A percentile compares a stretch with the other conserved stretches of the same genome.
These are phyloP conservation scores for Tetragonula clypearis DNA, from an alignment of 1,140 invertebrate genomes.

Conservation along the genomic window DNA sequence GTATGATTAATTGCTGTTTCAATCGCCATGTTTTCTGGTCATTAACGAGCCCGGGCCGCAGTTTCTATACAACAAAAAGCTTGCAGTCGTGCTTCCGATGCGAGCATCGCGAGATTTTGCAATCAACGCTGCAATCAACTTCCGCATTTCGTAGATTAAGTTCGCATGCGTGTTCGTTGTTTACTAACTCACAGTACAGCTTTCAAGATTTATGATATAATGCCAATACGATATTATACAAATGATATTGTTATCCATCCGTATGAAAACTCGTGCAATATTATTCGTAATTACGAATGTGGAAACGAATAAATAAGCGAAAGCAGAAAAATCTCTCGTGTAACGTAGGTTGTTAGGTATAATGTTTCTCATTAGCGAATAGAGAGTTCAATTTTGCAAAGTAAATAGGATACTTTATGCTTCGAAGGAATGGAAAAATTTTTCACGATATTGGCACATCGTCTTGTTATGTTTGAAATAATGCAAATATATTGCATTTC, in stretches of 20 bases:
- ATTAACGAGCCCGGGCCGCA: background rate
- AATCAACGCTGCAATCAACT: slow-evolving; percentile 42
- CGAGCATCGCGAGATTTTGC: slow-evolving; percentile 1
- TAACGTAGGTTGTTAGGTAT: background rate
- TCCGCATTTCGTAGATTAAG: slow-evolving; percentile 26
- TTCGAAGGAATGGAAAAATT: too few relatives aligned
- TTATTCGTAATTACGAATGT: too few relatives aligned
- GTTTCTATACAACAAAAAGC: background rate
- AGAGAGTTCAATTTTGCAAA: background rate
- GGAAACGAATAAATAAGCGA: background rate
- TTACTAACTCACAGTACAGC: background rate
- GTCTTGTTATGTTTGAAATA: too few relatives aligned
- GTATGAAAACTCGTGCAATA: background rate
- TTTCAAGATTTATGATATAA: background rate
- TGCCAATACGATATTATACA: background rate
- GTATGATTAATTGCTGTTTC: background rate
- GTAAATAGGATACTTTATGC: background rate
- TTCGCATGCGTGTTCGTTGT: slow-evolving; percentile 47
- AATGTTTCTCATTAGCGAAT: background rate
- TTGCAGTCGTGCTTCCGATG: background rate
- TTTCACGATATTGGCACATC: too few relatives aligned
- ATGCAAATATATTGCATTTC: background rate
- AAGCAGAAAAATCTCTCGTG: slow-evolving; percentile 15
- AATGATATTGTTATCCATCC: background rate
- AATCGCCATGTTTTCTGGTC: background rate